phyloP scores from a whole-genome alignment of 2,888 invertebrate species.

The Caenorhabditis sp. region DNA sequence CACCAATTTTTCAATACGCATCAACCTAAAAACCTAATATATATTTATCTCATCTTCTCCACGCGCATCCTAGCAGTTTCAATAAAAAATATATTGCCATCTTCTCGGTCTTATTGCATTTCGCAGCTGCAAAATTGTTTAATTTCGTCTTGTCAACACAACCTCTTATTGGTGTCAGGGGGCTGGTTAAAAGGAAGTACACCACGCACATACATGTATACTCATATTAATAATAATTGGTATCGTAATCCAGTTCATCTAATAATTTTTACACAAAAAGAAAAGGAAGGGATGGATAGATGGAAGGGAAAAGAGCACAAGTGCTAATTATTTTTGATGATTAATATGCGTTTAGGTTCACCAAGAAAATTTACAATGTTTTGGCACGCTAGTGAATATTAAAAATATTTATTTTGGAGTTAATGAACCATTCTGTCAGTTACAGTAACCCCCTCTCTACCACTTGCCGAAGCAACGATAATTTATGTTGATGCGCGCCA shows the following conservation, averaged over 20 bases:
- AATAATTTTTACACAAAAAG: background rate
- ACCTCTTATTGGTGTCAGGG: background rate
- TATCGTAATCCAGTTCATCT: conserved; percentile 30
- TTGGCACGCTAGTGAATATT: no score
- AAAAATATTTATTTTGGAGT: no score
- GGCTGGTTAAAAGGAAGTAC: background rate
- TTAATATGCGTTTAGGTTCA: no score
- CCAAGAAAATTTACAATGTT: no score
- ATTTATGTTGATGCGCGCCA: background rate
- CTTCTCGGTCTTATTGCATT: conserved; percentile 20
- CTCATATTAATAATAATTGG: conserved; percentile 22
- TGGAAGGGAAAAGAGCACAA: no score
- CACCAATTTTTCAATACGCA: background rate
- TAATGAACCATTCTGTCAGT: background rate
- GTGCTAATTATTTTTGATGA: no score
- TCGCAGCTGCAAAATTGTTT: conserved; percentile 33
- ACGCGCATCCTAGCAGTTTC: background rate
- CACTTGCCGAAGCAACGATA: background rate
- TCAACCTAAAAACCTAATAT: background rate
- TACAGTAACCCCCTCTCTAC: background rate
- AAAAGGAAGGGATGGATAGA: no score
- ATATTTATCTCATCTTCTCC: background rate
- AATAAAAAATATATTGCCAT: conserved; percentile 2
- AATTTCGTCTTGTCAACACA: conserved; percentile 15
- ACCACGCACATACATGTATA: background rate